phyloP scores from a whole-genome alignment of 2,797 vertebrate species.

The Rhinichthys osculus region DNA sequence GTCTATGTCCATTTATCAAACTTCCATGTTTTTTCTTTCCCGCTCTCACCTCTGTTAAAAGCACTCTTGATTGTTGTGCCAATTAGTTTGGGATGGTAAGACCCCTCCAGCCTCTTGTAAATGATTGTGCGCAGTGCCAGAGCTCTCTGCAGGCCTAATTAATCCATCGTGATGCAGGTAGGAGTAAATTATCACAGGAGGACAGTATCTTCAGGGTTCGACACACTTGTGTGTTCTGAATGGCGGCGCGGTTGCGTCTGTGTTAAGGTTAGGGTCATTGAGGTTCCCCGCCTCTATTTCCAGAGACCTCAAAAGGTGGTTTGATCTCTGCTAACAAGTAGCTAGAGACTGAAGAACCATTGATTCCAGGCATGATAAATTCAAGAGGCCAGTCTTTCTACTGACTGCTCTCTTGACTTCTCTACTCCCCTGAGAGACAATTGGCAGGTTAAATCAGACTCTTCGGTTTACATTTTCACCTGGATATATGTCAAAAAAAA shows the following conservation, averaged over 20 bases:
- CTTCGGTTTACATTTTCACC: conserved; percentile 7
- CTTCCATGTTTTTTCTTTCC: background rate
- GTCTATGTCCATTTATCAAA: background rate
- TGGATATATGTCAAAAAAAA: conserved; percentile 7
- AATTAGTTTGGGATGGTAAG: conserved; percentile 50
- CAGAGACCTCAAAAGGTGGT: conserved; percentile 48
- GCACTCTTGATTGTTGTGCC: conserved; percentile 40
- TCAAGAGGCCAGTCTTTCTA: conserved; percentile 19
- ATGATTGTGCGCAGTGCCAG: conserved; percentile 40
- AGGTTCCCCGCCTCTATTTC: conserved; percentile 7
- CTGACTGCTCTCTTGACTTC: conserved; percentile 24
- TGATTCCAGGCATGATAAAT: conserved; percentile 51
- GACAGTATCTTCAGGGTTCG: conserved; percentile 26
- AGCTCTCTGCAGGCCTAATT: conserved; percentile 58
- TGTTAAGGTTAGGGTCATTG: conserved; percentile 20
- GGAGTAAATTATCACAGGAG: conserved; percentile 47
- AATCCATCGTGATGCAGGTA: conserved; percentile 46
- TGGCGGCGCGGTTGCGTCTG: background rate
- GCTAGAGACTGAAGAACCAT: conserved; percentile 51
- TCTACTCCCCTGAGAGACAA: conserved; percentile 2
- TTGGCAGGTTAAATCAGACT: conserved; percentile 32
- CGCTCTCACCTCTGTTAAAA: conserved; percentile 5
- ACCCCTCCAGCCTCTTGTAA: conserved; percentile 43
- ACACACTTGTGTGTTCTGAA: conserved; percentile 7
- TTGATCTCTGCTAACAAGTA: conserved; percentile 59